Percentiles rank a stretch among this genome's conserved stretches.
Evolutionary conservation across 2,888 invertebrate genomes (phyloP).

Genomic region (Orchestes rusci): DNA sequence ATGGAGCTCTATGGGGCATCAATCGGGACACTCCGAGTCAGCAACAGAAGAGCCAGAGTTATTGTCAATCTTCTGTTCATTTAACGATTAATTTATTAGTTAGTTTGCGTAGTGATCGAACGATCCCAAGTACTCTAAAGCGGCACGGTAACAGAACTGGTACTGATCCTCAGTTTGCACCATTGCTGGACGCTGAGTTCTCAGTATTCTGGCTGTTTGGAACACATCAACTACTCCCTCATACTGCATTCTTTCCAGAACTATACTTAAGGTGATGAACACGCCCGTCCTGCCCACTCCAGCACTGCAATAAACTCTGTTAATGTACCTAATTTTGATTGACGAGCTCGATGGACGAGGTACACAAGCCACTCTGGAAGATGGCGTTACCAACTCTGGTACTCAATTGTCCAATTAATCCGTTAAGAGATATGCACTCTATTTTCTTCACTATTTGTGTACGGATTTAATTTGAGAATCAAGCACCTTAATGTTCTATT

Average conservation of each 20-base stretch:
- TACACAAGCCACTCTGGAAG: too few species aligned
- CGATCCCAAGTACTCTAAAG: conserved; percentile 95
- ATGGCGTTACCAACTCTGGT: too few species aligned
- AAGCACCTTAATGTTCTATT: too few species aligned
- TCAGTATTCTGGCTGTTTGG: conserved; percentile 95
- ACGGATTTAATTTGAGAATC: too few species aligned
- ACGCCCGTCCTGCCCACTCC: conserved; percentile 98
- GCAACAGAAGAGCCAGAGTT: conserved; percentile 35
- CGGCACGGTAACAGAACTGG: conserved; percentile 98
- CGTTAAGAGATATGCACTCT: too few species aligned
- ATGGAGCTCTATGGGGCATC: background rate
- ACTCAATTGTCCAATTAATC: too few species aligned
- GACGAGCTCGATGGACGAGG: too few species aligned
- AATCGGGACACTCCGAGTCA: too few species aligned
- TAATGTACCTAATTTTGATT: too few species aligned
- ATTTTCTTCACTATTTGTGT: too few species aligned
- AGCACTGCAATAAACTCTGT: conserved; percentile 66
- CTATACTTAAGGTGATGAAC: conserved; percentile 95
- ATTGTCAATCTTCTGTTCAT: conserved; percentile 34
- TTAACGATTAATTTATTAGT: conserved; percentile 35
- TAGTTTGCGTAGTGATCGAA: conserved; percentile 94
- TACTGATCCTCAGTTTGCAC: conserved; percentile 99
- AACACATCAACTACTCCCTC: conserved; percentile 99
- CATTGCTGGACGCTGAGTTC: conserved; percentile 98
- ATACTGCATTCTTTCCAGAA: conserved; percentile 97